Evolutionary conservation across 2,888 invertebrate species (phyloP).

Genomic region (Phymatocera aterrima): DNA sequence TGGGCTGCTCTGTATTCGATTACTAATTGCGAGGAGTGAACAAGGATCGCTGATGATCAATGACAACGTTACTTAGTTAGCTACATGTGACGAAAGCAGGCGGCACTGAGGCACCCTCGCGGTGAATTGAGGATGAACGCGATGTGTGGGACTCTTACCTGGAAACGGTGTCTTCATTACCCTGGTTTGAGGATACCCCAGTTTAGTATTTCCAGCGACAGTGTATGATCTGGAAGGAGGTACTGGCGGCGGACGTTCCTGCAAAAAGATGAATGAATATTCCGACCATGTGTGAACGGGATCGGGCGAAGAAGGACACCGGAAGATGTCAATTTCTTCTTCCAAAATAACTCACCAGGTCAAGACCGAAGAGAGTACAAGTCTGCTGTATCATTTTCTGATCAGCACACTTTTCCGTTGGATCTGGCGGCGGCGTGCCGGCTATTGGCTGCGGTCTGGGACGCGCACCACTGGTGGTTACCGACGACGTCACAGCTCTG

Average conservation of each 20-base stretch:
- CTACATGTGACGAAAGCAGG: no score
- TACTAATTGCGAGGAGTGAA: neutral
- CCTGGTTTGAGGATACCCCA: constrained; percentile 94
- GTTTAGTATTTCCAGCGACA: constrained; percentile 91
- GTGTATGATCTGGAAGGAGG: constrained; percentile 94
- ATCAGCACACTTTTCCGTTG: constrained; percentile 88
- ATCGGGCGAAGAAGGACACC: no score
- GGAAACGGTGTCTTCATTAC: constrained; percentile 93
- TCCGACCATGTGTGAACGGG: no score
- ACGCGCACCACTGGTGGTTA: constrained; percentile 77
- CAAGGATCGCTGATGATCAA: neutral
- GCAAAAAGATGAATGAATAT: constrained; percentile 55
- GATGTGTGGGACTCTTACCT: constrained; percentile 72
- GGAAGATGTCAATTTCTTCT: neutral
- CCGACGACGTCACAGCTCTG: constrained; percentile 66
- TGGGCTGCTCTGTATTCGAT: neutral
- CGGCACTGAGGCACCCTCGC: no score
- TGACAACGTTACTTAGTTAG: neutral
- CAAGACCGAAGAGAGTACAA: constrained; percentile 92
- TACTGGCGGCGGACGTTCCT: constrained; percentile 94
- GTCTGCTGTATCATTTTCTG: constrained; percentile 93
- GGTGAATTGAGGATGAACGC: neutral
- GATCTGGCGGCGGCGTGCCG: constrained; percentile 90
- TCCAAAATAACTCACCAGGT: constrained; percentile 80
- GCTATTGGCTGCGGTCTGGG: constrained; percentile 94